Evolutionary conservation across 1,140 invertebrate species (phyloP).

Genomic region (Halotydeus destructor): DNA sequence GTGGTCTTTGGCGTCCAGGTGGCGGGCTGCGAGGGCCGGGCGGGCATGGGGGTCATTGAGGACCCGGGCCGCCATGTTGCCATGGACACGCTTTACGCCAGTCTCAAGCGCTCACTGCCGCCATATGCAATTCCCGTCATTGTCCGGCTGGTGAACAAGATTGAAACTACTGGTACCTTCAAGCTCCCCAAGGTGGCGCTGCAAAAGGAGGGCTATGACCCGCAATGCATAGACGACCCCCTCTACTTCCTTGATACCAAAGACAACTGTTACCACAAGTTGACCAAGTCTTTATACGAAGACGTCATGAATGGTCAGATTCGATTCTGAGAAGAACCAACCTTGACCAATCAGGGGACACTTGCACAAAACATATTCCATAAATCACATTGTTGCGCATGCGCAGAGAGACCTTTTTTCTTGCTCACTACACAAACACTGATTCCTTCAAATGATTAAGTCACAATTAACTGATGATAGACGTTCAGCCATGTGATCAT

Average conservation of each 20-base stretch:
- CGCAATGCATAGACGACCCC: constrained; percentile 7
- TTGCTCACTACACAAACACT: no score
- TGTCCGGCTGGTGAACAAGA: constrained; percentile 49
- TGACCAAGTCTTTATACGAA: constrained; percentile 40
- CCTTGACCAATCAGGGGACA: no score
- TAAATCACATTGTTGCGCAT: no score
- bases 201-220: constrained; percentile 70
- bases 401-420: no score
- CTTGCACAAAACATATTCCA: no score
- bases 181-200: constrained; percentile 80
- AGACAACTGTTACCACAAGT: constrained; percentile 33
- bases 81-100: constrained; percentile 29
- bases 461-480: no score
- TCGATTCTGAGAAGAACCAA: constrained; percentile 15
- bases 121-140: constrained; percentile 71
- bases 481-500: no score
- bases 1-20: constrained; percentile 86
- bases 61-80: constrained; percentile 29
- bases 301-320: constrained; percentile 16
- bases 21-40: constrained; percentile 61
- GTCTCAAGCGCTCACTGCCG: constrained; percentile 37
- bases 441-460: no score
- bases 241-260: constrained; percentile 21
- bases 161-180: constrained; percentile 84
- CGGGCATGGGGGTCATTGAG: constrained; percentile 90